Evolutionary conservation across 2,797 vertebrate species (phyloP).

Genomic region (Enteromius fasciolatus): DNA sequence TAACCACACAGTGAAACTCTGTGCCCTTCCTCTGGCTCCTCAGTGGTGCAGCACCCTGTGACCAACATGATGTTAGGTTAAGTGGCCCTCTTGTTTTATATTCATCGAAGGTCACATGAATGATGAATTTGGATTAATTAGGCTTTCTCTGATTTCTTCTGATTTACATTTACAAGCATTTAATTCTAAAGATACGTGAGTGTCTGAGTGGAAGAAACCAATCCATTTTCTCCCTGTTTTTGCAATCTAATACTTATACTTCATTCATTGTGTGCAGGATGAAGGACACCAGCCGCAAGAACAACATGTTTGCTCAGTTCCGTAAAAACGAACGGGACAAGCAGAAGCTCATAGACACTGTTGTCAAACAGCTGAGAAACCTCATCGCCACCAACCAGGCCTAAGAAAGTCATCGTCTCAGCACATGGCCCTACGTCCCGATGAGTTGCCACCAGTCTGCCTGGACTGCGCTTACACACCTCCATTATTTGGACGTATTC

Average conservation of each 20-base stretch:
- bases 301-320: slow-evolving; percentile 94
- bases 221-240: neutral
- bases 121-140: neutral
- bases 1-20: slow-evolving; percentile 25
- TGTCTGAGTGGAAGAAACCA: neutral
- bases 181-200: neutral
- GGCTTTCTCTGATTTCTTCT: neutral
- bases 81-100: neutral
- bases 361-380: slow-evolving; percentile 92
- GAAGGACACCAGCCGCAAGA: slow-evolving; percentile 92
- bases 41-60: slow-evolving; percentile 34
- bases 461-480: neutral
- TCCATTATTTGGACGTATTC: slow-evolving; percentile 2
- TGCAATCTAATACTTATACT: slow-evolving; percentile 26
- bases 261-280: slow-evolving; percentile 78
- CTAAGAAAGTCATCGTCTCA: slow-evolving; percentile 66
- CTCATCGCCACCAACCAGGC: slow-evolving; percentile 90
- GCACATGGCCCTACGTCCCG: neutral
- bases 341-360: slow-evolving; percentile 92
- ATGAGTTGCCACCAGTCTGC: slow-evolving; percentile 10
- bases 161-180: neutral
- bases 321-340: slow-evolving; percentile 93
- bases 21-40: slow-evolving; percentile 15
- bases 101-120: neutral
- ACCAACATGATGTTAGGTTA: slow-evolving; percentile 37